These are phyloP conservation scores for Tridacna gigas DNA, from an alignment of 2,888 invertebrate genomes.

Conservation along the genomic window DNA sequence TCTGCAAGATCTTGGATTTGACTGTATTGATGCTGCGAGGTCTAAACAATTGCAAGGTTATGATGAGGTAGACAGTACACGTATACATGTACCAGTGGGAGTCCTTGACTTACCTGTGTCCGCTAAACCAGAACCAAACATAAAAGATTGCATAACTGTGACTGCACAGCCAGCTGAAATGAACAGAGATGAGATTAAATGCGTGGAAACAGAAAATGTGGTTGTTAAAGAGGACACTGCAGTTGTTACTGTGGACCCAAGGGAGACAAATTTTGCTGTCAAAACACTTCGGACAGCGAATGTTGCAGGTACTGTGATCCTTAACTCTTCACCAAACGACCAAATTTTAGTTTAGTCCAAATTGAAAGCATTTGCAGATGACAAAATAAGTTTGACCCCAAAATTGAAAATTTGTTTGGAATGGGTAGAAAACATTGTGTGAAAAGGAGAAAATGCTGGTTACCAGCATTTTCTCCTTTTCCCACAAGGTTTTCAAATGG, in stretches of 20 bases:
- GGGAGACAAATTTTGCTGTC: conserved; percentile 5
- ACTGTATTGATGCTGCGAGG: conserved; percentile 1
- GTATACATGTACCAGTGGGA: conserved; percentile 3
- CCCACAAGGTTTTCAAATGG: background rate
- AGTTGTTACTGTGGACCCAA: background rate
- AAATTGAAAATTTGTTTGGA: too few relatives aligned
- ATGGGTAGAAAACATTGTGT: background rate
- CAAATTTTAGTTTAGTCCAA: too few relatives aligned
- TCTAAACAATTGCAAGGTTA: background rate
- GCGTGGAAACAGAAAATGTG: conserved; percentile 12
- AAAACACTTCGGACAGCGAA: conserved; percentile 4
- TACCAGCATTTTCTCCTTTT: conserved; percentile 2
- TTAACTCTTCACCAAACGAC: too few relatives aligned
- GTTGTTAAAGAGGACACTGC: background rate
- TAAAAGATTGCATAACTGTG: background rate
- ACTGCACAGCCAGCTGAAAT: background rate
- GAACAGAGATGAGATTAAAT: conserved; percentile 1
- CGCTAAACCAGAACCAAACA: background rate
- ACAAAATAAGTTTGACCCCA: too few relatives aligned
- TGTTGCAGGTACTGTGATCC: conserved; percentile 2
- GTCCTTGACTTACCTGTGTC: background rate
- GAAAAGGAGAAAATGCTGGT: background rate
- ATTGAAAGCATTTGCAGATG: too few relatives aligned
- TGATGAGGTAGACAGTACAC: conserved; percentile 2
- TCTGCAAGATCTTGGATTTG: conserved; percentile 8